Percentiles rank a stretch among this genome's conserved stretches.
phyloP scores from a whole-genome alignment of 1,140 invertebrate genomes.

The Gonatopus flavifemur region DNA sequence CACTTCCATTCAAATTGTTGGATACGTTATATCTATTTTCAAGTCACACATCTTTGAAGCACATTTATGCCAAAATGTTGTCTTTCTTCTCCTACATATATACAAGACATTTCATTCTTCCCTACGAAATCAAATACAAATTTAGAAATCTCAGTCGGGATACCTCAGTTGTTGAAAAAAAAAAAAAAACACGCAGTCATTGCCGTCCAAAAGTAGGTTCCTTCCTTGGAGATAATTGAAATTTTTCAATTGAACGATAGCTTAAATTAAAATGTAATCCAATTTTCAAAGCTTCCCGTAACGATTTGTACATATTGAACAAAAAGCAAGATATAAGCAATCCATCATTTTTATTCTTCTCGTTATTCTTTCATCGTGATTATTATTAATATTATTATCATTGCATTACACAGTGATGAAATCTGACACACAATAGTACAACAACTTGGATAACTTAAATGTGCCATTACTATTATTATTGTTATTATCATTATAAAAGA shows the following conservation, averaged over 20 bases:
- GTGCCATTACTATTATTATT: too few species aligned
- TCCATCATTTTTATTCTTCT: too few species aligned
- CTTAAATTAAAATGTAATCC: conserved; percentile 11
- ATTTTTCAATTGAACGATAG: conserved; percentile 17
- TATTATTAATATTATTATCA: conserved; percentile 9
- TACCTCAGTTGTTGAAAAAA: not conserved
- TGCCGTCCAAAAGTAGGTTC: conserved; percentile 46
- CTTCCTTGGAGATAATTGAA: conserved; percentile 23
- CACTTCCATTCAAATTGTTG: conserved; percentile 17
- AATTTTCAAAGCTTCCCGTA: not conserved
- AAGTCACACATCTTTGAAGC: too few species aligned
- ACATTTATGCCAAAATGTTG: too few species aligned
- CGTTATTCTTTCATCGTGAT: not conserved
- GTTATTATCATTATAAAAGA: too few species aligned
- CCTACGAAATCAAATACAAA: not conserved
- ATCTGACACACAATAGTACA: too few species aligned
- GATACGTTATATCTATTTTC: too few species aligned
- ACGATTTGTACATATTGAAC: conserved; percentile 9
- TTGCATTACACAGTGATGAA: not conserved
- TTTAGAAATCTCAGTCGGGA: not conserved
- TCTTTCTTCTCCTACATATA: too few species aligned
- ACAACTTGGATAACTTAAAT: too few species aligned
- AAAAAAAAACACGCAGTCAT: conserved; percentile 19
- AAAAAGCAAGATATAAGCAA: too few species aligned
- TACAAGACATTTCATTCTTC: too few species aligned